Base-by-base conservation (phyloP, 2,113 vertebrate species). In the Oncorhynchus kisutch region DNA sequence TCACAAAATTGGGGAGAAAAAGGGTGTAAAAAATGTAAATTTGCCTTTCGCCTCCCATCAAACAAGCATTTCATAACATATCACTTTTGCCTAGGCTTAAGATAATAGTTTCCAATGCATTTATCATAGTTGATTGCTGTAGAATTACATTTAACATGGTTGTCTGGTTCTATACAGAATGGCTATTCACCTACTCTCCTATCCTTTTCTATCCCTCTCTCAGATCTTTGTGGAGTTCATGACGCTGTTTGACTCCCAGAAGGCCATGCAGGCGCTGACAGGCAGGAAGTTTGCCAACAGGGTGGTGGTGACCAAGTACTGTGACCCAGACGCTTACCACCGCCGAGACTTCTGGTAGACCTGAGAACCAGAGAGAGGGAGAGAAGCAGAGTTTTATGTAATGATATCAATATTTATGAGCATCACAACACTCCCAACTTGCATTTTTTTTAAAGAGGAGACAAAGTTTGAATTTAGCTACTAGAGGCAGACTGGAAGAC, bases 221-320 rank as follows among this genome's bases (percentile, higher is more conserved):
- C 71, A 97, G 96, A 97, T 97, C 84, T 97, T 97, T 71, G 96
- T 97, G 92, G 96, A 97, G 88, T 97, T 97, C 89, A 96, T 94
- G 78, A 96, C 96, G 1, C 94, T 97, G 79, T 96, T 95, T 70
- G 95, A 97, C 92, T 96, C 96, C 92, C 96, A 96, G 94, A 97
- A 97, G 91, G 96, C 96, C 91, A 96, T 97, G 96, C 96, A 97
- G 91, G 95, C 95, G 73, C 92, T 97, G 81, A 96, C 96, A 0
- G 96, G 96, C 68, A 94, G 96, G 88, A 97, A 97, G 92, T 97
- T 97, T 87, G 96, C 96, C 85, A 97, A 97, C 92, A 92, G 96
- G 86, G 96, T 97, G 90, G 96, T 97, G 78, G 96, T 97, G 91
- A 96, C 96, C 80, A 97, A 97, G 83, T 97, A 97, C 92, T 97